Base-by-base conservation (phyloP, 2,888 invertebrate genomes). In the Philopedon plagiatum region DNA sequence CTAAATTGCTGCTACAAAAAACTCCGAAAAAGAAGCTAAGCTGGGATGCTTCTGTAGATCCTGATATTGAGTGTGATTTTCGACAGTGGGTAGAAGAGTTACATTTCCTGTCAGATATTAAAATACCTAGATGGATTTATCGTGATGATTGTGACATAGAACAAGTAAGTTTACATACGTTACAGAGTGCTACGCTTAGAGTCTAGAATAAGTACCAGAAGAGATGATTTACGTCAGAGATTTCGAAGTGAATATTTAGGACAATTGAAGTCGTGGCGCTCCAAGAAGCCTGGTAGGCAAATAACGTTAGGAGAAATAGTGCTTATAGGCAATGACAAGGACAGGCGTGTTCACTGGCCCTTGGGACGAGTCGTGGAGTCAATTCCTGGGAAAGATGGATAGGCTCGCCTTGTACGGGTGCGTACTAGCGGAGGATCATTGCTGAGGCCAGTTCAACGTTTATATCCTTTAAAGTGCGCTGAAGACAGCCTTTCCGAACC, bases 191-290 rank as follows among this genome's bases (percentile, higher is more conserved):
- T 75, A 15, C 44, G 73, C 8, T 7, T 73, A 18, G 66, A 62
- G 32, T 60, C 73, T 2, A 5, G 39, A 2, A 23, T 64, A 19
- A 37, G 19, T 23, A 15, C 5, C 4, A 44, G 67, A 7, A 54
- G 73, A n/a, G 76, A 78, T 8, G 66, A 76, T 8, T n/a, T n/a
- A n/a, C 71, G 75, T 3, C n/a, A 19, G 5, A 57, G 78, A 18
- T 78, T 76, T 37, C 72, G 77, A 9, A 29, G 8, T 13, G 78
- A 78, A 73, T 78, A 78, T 61, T 46, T 78, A 15, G 75, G 77
- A 37, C 76, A 76, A 34, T 21, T 76, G n/a, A 66, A 68, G 8
- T 39, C 15, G 39, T 37, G 61, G 37, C n/a, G n/a, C 8, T 41
- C 51, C 0, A 54, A 61, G 8, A 72, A 66, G 49, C 44, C 63